Evolutionary conservation across 2,113 vertebrate species (phyloP), one percentile per base, ranked within the genome.

Genomic region (Cranoglanis bouderius): DNA sequence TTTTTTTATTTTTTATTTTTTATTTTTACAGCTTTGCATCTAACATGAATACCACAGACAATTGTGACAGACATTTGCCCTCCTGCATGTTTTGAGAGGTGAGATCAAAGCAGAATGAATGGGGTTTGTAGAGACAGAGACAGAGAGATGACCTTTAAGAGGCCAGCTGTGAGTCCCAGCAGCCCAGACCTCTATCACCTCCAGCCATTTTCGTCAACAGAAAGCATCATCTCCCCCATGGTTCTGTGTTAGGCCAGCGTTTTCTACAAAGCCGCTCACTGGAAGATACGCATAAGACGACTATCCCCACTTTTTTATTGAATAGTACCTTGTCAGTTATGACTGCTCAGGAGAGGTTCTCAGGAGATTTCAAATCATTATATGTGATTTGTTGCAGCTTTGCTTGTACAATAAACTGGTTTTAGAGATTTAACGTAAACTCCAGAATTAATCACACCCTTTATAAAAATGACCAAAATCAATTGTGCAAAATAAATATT

Each of bases 131-230:
- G 32, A 82, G 78, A 70, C 46, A 80, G 55, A 88, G 72, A 85
- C 87, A 88, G 70, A 63, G 43, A 63, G 75, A 70, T 88, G 88
- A 70, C 86, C 83, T 89, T 89, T 88, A 86, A 65, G 29, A 84
- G 38, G n/a, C 57, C 75, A 65, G 67, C 55, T 78, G 70, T 81
- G 67, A 89, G 57, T 83, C 88, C 85, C 84, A 46, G 51, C 46
- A 78, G 81, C 46, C 35, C 65, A 61, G 88, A 85, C 51, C 85
- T 70, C 35, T 65, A 87, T 85, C 86, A 87, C 85, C 88, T 51
- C 35, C 70, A 38, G 82, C 35, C 57, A 81, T 87, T 85, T 91
- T 65, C 57, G 26, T 81, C 63, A 88, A 49, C 77, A 82, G 14
- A 40, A 49, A 40, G 82, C 59, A 81, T 70, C 46, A 26, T 86